Evolutionary conservation across 2,888 invertebrate genomes (phyloP), one percentile per base, ranked within the genome.

Genomic region (Dasypolia templi): DNA sequence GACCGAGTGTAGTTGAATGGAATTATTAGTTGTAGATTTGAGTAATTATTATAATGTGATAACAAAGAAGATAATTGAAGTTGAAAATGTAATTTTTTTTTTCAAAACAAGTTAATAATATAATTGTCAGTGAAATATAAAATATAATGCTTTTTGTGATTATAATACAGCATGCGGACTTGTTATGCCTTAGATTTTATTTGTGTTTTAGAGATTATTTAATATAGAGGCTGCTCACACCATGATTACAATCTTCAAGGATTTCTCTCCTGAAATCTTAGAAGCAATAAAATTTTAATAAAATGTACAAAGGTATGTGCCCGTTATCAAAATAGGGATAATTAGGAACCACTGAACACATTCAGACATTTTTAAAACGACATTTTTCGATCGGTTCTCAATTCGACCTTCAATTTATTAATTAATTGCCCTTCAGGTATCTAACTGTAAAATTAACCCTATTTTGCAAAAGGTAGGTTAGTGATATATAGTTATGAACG

Each of bases 111-210:
- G 49, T 70, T 46, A 68, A 26, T 65, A 76, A 17, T 46, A 53
- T 53, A 69, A 44, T 56, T 70, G 53, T 75, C 61, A 84, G 81
- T 68, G 49, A 17, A 66, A 79, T 74, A 67, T 46, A 63, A 29
- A 46, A 66, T 51, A 77, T 76, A 71, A 58, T 63, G 56, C 1
- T 64, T 56, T 53, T 58, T 61, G 66, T 74, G 77, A 42, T 53
- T 61, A 44, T 86, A 88, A 62, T 90, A 90, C 89, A 90, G 71
- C 90, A 90, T 90, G 90, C 90, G 80, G 59, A 72, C 35, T 83
- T 77, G 82, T 86, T 87, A 87, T 76, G 51, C 49, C 59, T 72
- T 61, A 82, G 78, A 44, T 69, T 74, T 61, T 55, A 62, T 83
- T 83, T 69, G 68, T 70, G 76, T 68, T 83, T 79, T 80, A 83